phyloP scores from a whole-genome alignment of 2,113 vertebrate genomes.

The Dasyornis broadbenti region DNA sequence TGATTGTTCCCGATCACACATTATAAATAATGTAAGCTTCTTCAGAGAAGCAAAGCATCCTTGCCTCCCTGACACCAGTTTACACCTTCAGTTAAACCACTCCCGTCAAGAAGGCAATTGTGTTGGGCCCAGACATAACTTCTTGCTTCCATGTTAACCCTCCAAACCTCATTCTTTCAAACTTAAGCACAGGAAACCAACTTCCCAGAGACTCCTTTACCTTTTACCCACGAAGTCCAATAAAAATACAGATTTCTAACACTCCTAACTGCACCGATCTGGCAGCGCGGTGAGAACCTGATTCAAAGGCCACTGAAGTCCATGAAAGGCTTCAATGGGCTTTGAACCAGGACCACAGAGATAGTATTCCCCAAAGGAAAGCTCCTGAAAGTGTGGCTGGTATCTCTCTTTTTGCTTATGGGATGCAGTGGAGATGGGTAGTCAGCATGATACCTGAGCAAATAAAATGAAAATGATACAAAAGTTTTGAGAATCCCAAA shows the following conservation, averaged over 20 bases:
- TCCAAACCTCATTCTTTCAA: background rate
- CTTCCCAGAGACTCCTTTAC: background rate
- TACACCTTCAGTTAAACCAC: constrained; percentile 24
- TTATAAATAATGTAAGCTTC: constrained; percentile 73
- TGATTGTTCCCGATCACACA: constrained; percentile 72
- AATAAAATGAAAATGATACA: constrained; percentile 68
- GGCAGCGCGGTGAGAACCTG: constrained; percentile 11
- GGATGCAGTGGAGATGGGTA: constrained; percentile 54
- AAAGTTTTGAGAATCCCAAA: constrained; percentile 57
- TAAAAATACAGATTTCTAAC: constrained; percentile 27
- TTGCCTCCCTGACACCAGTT: constrained; percentile 70
- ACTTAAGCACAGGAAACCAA: background rate
- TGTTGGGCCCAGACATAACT: constrained; percentile 66
- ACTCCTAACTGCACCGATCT: constrained; percentile 43
- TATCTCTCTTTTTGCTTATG: constrained; percentile 60
- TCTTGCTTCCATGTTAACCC: constrained; percentile 25
- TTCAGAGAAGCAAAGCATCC: constrained; percentile 76
- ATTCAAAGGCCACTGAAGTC: constrained; percentile 20
- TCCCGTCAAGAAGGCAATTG: constrained; percentile 75
- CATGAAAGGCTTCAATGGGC: background rate
- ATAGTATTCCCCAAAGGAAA: constrained; percentile 38
- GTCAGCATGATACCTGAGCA: constrained; percentile 77
- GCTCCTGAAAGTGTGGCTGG: constrained; percentile 61
- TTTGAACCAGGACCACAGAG: constrained; percentile 33
- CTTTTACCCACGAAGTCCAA: background rate